These are phyloP conservation scores for Electrona antarctica DNA, from an alignment of 2,113 vertebrate genomes.

Conservation along the genomic window DNA sequence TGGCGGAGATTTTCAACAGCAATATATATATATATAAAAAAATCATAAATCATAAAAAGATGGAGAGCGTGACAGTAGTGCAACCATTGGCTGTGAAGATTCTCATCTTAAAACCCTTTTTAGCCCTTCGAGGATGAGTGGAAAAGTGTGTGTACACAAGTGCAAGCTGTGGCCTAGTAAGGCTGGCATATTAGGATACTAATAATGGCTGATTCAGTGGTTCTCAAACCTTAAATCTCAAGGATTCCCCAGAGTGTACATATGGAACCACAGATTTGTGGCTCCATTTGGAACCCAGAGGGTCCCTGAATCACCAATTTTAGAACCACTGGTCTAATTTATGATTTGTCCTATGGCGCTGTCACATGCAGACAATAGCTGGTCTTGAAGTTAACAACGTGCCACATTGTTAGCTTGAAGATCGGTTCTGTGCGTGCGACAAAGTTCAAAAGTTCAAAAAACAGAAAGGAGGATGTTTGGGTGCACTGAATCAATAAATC, in stretches of 20 bases:
- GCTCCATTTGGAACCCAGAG: too few relatives aligned
- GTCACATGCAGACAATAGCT: too few relatives aligned
- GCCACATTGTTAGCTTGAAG: too few relatives aligned
- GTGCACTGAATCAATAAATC: slow-evolving; percentile 4
- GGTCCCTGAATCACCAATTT: too few relatives aligned
- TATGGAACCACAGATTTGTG: too few relatives aligned
- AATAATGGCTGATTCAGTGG: neutral
- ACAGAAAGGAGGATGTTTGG: neutral
- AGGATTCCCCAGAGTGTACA: too few relatives aligned
- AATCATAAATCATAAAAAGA: slow-evolving; percentile 3
- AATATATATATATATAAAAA: neutral
- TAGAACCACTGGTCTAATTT: too few relatives aligned
- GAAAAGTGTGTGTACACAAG: slow-evolving; percentile 21
- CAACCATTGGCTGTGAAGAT: slow-evolving; percentile 10
- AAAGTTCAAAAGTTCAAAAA: neutral
- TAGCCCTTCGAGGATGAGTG: slow-evolving; percentile 16
- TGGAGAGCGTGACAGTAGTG: slow-evolving; percentile 22
- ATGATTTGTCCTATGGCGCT: too few relatives aligned
- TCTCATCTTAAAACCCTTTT: neutral
- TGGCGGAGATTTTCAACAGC: slow-evolving; percentile 13
- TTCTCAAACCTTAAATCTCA: too few relatives aligned
- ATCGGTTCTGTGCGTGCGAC: too few relatives aligned
- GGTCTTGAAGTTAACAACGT: too few relatives aligned
- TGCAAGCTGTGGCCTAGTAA: slow-evolving; percentile 1
- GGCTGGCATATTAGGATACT: neutral